A percentile compares a stretch with the other conserved stretches of the same genome.
Evolutionary conservation across 2,888 invertebrate species (phyloP).

Genomic region (Stenotaenia linearis): DNA sequence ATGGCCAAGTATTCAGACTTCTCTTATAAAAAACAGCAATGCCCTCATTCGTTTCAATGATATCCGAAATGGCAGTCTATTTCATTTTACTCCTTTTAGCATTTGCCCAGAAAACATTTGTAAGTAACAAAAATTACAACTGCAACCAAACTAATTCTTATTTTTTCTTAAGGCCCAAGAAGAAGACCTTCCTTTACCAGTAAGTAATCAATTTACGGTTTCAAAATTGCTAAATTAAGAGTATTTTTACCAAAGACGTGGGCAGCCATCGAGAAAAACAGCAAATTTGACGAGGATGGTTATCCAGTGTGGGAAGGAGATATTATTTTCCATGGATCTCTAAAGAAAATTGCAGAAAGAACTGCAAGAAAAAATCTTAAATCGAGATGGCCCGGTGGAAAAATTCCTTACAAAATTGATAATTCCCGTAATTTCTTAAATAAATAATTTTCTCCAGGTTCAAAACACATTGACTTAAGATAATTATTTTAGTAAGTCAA

Average conservation of each 20-base stretch:
- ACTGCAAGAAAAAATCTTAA: not conserved
- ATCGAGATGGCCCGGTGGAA: not conserved
- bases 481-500: not conserved
- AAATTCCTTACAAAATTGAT: not conserved
- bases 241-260: no score
- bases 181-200: not conserved
- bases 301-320: not conserved
- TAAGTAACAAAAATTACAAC: no score
- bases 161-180: no score
- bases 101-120: no score
- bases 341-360: not conserved
- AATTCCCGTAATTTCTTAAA: not conserved
- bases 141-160: no score
- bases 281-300: not conserved
- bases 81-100: no score
- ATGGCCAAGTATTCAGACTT: no score
- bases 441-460: not conserved
- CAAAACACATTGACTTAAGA: no score
- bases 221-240: not conserved
- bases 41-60: no score
- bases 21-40: no score
- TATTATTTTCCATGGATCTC: not conserved
- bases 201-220: not conserved
- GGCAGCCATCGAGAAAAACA: not conserved
- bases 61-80: no score